phyloP scores from a whole-genome alignment of 2,888 invertebrate species.

The Catocala fraxini region DNA sequence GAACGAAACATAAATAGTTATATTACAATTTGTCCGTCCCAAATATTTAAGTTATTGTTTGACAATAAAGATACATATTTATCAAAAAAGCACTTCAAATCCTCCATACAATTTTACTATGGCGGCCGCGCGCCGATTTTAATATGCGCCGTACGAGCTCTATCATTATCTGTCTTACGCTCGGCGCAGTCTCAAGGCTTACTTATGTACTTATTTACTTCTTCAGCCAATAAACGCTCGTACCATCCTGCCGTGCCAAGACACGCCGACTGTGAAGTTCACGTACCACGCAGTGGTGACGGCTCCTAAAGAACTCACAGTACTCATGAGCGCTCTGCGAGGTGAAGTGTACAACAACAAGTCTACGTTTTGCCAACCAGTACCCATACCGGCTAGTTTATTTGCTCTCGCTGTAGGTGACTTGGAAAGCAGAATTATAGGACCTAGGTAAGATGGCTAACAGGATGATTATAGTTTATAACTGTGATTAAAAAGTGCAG shows the following conservation, averaged over 20 bases:
- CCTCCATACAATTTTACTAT: no score
- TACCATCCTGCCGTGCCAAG: conserved; percentile 96
- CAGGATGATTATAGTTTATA: no score
- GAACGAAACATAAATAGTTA: no score
- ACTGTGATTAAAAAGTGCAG: no score
- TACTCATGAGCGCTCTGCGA: conserved; percentile 95
- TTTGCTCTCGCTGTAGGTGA: conserved; percentile 96
- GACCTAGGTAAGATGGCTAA: conserved; percentile 85
- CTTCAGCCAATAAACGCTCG: conserved; percentile 94
- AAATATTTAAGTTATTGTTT: no score
- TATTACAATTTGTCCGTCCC: no score
- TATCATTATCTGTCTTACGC: no score
- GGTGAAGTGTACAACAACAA: conserved; percentile 78
- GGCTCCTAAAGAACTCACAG: conserved; percentile 92
- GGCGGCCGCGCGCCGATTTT: no score
- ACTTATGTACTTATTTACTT: not conserved
- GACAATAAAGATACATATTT: no score
- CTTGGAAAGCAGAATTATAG: conserved; percentile 91
- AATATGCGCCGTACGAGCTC: no score
- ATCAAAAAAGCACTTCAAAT: no score
- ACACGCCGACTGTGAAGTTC: conserved; percentile 96
- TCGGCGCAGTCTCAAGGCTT: no score
- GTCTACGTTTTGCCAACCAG: conserved; percentile 90
- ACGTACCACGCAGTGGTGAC: conserved; percentile 92
- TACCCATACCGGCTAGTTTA: conserved; percentile 96